Conservation (phyloP, 2,888 invertebrate genomes). For the Cephus pygmeus region DNA sequence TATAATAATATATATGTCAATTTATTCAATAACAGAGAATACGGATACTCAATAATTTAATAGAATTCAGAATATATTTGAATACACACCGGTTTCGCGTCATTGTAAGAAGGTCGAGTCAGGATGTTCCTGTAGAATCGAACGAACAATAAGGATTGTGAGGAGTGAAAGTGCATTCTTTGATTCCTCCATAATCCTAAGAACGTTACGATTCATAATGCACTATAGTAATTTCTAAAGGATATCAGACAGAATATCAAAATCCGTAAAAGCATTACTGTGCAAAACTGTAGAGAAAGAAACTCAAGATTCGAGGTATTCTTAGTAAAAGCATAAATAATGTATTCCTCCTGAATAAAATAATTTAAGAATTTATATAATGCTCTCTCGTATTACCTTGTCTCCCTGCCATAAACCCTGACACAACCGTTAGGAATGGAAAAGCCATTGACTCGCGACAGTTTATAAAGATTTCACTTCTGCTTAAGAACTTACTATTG, state of each 20-base stretch:
- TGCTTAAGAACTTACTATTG: constrained; percentile 74
- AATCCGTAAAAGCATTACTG: no score
- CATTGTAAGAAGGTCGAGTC: not conserved
- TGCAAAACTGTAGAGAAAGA: no score
- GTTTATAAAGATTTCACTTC: not conserved
- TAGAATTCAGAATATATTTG: not conserved
- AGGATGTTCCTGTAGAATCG: not conserved
- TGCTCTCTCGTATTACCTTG: not conserved
- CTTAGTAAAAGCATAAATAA: not conserved
- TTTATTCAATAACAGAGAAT: not conserved
- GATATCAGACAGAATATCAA: not conserved
- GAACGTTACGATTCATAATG: not conserved
- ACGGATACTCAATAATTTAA: not conserved
- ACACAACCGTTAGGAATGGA: not conserved
- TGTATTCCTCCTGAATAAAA: not conserved
- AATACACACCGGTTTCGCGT: not conserved
- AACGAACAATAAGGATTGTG: not conserved
- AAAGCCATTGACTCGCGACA: not conserved
- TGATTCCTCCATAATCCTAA: not conserved
- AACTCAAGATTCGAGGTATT: not conserved
- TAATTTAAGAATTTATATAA: not conserved
- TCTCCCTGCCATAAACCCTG: not conserved
- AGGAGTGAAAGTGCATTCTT: not conserved
- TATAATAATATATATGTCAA: not conserved
- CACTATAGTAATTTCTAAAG: not conserved